phyloP scores from a whole-genome alignment of 2,797 vertebrate species.

The Pogoniulus pusillus region DNA sequence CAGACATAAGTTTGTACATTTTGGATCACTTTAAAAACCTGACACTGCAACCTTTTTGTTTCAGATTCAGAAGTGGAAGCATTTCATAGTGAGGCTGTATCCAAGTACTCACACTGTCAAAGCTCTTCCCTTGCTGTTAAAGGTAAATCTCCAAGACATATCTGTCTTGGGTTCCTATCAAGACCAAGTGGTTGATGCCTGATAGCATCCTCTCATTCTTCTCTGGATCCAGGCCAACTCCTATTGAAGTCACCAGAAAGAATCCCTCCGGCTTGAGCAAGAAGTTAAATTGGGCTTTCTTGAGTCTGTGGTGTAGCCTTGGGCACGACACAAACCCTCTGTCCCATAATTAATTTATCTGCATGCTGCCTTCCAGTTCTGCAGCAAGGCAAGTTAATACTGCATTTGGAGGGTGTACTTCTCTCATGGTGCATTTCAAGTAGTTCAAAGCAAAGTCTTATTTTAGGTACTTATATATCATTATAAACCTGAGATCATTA shows the following conservation, averaged over 20 bases:
- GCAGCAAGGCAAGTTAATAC: not conserved
- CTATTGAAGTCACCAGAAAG: not conserved
- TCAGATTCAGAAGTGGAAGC: not conserved
- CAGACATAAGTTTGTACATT: not conserved
- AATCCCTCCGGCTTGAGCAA: not conserved
- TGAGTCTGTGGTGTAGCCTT: not conserved
- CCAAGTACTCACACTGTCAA: not conserved
- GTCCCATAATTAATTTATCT: not conserved
- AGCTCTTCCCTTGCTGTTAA: not conserved
- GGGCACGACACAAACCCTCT: not conserved
- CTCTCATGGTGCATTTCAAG: not conserved
- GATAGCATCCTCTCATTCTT: not conserved
- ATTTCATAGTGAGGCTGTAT: not conserved
- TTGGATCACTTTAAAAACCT: not conserved
- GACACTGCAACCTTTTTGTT: not conserved
- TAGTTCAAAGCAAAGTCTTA: constrained; percentile 1
- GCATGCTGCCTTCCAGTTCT: not conserved
- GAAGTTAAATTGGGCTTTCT: not conserved
- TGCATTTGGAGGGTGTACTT: not conserved
- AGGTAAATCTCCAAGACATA: not conserved
- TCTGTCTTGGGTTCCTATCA: not conserved
- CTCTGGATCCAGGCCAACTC: not conserved
- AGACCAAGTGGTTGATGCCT: not conserved
- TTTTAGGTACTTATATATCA: not conserved
- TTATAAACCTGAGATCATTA: not conserved